Percentiles rank a stretch among this genome's conserved stretches.
Evolutionary conservation across 2,113 vertebrate species (phyloP).

Genomic region (Hippocampus comes): DNA sequence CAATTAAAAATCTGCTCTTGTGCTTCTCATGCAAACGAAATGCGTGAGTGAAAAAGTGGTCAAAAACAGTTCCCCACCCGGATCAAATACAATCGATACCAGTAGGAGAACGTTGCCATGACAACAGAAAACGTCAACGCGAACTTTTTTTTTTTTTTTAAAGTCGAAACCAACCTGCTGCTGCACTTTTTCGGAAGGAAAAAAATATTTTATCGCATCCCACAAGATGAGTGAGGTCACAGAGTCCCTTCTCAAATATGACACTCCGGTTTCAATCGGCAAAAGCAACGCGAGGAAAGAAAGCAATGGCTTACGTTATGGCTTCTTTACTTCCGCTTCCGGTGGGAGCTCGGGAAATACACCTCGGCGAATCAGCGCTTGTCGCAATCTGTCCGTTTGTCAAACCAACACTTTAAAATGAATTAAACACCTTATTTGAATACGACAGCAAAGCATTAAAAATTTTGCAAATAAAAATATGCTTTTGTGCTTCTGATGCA

Average conservation of each 20-base stretch:
- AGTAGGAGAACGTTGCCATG: constrained; percentile 18
- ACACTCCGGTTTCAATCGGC: constrained; percentile 78
- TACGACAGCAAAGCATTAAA: neutral
- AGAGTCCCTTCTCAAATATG: constrained; percentile 85
- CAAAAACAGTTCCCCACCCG: constrained; percentile 1
- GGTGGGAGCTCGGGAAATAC: constrained; percentile 10
- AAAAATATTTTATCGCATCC: neutral
- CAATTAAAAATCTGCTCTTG: neutral
- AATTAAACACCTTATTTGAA: no score
- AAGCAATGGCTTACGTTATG: neutral
- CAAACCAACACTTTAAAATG: neutral
- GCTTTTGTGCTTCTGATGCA: neutral
- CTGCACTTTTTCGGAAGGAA: neutral
- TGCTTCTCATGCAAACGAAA: neutral
- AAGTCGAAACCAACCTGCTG: neutral
- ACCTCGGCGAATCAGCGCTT: neutral
- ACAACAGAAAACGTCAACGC: constrained; percentile 30
- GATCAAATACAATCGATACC: neutral
- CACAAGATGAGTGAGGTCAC: constrained; percentile 75
- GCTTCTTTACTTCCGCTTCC: constrained; percentile 45
- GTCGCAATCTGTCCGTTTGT: neutral
- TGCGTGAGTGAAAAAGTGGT: neutral
- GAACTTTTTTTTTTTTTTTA: neutral
- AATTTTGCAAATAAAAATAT: no score
- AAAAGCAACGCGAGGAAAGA: constrained; percentile 74